Conservation (phyloP, 2,888 invertebrate genomes). For the Peribatodes rhomboidaria region DNA sequence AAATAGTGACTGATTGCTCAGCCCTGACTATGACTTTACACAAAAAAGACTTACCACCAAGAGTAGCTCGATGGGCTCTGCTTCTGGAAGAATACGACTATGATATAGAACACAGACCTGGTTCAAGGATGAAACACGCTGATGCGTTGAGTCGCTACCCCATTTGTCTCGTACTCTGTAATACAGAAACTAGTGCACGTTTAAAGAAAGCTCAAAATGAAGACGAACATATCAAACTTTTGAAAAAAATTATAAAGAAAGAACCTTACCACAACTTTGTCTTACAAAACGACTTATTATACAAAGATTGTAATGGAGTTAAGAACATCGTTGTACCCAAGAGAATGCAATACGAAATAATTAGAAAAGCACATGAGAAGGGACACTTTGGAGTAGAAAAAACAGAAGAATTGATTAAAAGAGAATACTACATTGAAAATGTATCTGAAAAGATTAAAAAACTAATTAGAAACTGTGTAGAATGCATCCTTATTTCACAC, state of each 20-base stretch:
- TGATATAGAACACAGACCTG: slow-evolving; percentile 1
- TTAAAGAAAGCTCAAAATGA: slow-evolving; percentile 5
- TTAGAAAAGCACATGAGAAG: not conserved
- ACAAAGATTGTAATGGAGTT: slow-evolving; percentile 12
- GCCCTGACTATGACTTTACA: not conserved
- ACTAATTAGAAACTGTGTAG: not conserved
- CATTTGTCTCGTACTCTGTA: not conserved
- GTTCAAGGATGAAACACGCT: not conserved
- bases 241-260: slow-evolving; percentile 9
- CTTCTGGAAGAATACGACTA: slow-evolving; percentile 3
- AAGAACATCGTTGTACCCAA: slow-evolving; percentile 11
- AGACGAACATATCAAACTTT: too few species aligned
- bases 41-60: slow-evolving; percentile 3
- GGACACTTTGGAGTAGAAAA: slow-evolving; percentile 24
- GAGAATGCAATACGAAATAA: not conserved
- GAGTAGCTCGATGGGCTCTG: slow-evolving; percentile 5
- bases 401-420: slow-evolving; percentile 16
- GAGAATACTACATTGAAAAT: slow-evolving; percentile 2
- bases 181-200: slow-evolving; percentile 8
- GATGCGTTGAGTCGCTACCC: slow-evolving; percentile 17
- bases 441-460: too few species aligned
- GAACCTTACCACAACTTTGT: not conserved
- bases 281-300: slow-evolving; percentile 1
- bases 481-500: slow-evolving; percentile 5
- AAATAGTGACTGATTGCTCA: slow-evolving; percentile 3